Evolutionary conservation across 2,888 invertebrate genomes (phyloP).

Genomic region (Liodrosophila aerea): DNA sequence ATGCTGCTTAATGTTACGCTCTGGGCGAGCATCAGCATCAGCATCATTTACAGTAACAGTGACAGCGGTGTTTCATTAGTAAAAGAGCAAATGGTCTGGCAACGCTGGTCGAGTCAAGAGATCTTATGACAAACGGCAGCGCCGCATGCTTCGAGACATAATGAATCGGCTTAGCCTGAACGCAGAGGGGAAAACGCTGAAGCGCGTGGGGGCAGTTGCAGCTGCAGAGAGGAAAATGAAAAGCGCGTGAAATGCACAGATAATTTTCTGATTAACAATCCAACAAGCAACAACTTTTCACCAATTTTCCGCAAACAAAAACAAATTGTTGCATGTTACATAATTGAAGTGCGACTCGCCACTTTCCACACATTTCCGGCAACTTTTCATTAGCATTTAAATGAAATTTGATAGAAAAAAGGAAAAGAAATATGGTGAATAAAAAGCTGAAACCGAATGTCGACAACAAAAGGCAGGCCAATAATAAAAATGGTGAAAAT

Average conservation of each 20-base stretch:
- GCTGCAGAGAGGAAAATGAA: conserved; percentile 11
- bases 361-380: conserved; percentile 68
- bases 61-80: conserved; percentile 5
- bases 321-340: conserved; percentile 52
- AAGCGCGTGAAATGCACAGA: conserved; percentile 47
- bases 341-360: conserved; percentile 51
- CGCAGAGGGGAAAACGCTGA: conserved; percentile 1
- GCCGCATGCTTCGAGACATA: conserved; percentile 53
- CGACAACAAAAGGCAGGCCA: conserved; percentile 56
- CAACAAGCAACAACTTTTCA: not conserved
- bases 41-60: conserved; percentile 8
- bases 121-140: conserved; percentile 39
- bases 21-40: conserved; percentile 45
- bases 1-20: conserved; percentile 37
- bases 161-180: conserved; percentile 36
- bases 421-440: conserved; percentile 30
- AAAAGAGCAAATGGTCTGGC: not conserved
- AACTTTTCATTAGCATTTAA: conserved; percentile 76
- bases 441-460: conserved; percentile 34
- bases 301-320: conserved; percentile 41
- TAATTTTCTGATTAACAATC: not conserved
- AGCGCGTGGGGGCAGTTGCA: not conserved
- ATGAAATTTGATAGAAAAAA: conserved; percentile 65
- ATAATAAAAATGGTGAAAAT: conserved; percentile 75
- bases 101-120: conserved; percentile 12